These are phyloP conservation scores for Phthorimaea operculella DNA, from an alignment of 1,140 invertebrate genomes.

Conservation along the genomic window DNA sequence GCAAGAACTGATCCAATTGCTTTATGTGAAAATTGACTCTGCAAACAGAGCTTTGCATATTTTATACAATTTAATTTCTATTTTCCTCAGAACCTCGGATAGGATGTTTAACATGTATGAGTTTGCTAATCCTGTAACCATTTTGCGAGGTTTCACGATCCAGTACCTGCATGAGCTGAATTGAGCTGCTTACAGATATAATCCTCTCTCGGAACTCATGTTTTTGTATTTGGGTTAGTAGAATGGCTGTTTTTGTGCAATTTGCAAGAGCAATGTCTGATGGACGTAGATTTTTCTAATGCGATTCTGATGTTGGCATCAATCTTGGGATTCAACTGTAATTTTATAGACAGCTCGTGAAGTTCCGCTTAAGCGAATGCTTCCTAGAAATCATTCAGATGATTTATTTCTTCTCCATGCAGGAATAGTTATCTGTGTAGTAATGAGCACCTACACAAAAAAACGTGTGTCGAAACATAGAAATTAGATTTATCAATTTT, in stretches of 20 bases:
- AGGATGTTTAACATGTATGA: too few relatives aligned
- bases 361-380: conserved; percentile 1
- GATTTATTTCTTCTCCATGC: too few relatives aligned
- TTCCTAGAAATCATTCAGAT: neutral
- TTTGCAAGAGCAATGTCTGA: neutral
- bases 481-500: too few relatives aligned
- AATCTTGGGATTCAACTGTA: neutral
- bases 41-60: too few relatives aligned
- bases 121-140: too few relatives aligned
- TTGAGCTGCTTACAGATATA: conserved; percentile 1
- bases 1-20: too few relatives aligned
- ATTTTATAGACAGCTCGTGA: neutral
- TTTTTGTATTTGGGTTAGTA: conserved; percentile 1
- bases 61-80: too few relatives aligned
- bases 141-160: neutral
- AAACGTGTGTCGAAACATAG: too few relatives aligned
- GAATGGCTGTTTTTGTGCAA: conserved; percentile 4
- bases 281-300: conserved; percentile 2
- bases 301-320: conserved; percentile 1
- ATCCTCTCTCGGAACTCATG: neutral
- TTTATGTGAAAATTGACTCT: too few relatives aligned
- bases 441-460: too few relatives aligned
- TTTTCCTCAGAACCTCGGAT: too few relatives aligned
- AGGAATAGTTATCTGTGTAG: too few relatives aligned
- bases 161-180: neutral